Evolutionary conservation across 2,113 vertebrate genomes (phyloP), one percentile per base, ranked within the genome.

Genomic region (Lepisosteus oculatus): DNA sequence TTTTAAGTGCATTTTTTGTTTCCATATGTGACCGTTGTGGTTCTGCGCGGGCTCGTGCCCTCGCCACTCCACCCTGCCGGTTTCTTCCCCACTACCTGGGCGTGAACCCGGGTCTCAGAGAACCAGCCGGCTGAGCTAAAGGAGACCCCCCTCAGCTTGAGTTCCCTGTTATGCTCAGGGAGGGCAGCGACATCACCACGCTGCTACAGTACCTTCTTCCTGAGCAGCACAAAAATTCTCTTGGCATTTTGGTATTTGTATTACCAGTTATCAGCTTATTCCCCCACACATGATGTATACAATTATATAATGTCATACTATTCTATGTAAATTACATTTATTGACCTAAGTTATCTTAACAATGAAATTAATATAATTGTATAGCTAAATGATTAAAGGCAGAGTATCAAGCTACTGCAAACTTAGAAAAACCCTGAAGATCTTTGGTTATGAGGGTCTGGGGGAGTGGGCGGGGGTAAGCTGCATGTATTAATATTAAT

Each of bases 321-420:
- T 69, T 85, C 86, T 75, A 78, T 82, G 80, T 77, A 83, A 87
- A 87, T 86, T 74, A 74, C 75, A 72, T 81, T 77, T 78, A 74
- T 77, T 80, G 84, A 84, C 80, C 82, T 79, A 72, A 85, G 84
- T 87, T 81, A 82, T 71, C 79, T 77, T 72, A 77, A 84, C 83
- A 65, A 85, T 72, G 75, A 86, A 86, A 86, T 84, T 82, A 88
- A 84, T 82, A 80, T 78, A 84, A 81, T 80, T 76, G 79, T 77
- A 79, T 84, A 83, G 84, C 75, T 77, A 77, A 85, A 76, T 71
- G 86, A 90, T 90, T 86, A 88, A 77, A 79, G 77, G 78, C 70
- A 74, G 68, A 88, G 86, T 84, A 81, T 77, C 84, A 76, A 83
- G 78, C 73, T 75, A 76, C 78, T 63, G 79, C 73, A 76, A 80